These are phyloP conservation scores for Agriopis leucophaearia DNA, from an alignment of 2,888 invertebrate genomes.

Conservation along the genomic window DNA sequence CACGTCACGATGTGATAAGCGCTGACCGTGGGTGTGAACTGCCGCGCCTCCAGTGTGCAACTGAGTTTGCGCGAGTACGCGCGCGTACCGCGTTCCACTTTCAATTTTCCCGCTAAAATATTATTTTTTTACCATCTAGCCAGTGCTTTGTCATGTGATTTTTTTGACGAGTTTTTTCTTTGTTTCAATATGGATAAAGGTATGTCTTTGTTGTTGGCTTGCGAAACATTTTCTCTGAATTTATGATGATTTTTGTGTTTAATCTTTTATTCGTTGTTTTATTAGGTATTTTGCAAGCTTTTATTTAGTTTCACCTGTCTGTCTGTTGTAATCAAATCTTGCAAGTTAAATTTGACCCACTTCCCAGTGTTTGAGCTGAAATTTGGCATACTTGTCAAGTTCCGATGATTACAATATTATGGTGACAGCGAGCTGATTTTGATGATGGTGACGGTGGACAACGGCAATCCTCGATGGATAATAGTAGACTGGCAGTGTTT, in stretches of 20 bases:
- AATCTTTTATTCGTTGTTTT: background rate
- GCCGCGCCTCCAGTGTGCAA: slow-evolving; percentile 73
- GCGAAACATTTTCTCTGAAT: background rate
- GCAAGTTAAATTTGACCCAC: too few relatives aligned
- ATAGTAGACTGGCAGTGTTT: too few relatives aligned
- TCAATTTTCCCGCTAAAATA: slow-evolving; percentile 50
- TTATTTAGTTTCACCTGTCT: too few relatives aligned
- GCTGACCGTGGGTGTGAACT: slow-evolving; percentile 52
- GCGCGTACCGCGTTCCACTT: slow-evolving; percentile 46
- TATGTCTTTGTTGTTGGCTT: slow-evolving; percentile 39
- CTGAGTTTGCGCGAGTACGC: slow-evolving; percentile 55
- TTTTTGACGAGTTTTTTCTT: slow-evolving; percentile 29
- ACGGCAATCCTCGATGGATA: too few relatives aligned
- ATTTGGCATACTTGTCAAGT: too few relatives aligned
- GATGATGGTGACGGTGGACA: too few relatives aligned
- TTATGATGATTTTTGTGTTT: background rate
- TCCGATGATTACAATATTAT: too few relatives aligned
- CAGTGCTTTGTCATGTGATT: slow-evolving; percentile 45
- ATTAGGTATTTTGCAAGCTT: too few relatives aligned
- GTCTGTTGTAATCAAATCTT: too few relatives aligned
- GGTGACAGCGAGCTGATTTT: too few relatives aligned
- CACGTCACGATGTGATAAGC: slow-evolving; percentile 62
- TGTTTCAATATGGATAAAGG: slow-evolving; percentile 56
- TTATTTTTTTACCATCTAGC: slow-evolving; percentile 35
- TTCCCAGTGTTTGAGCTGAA: too few relatives aligned